Percentiles rank a stretch among this genome's conserved stretches.
phyloP scores from a whole-genome alignment of 2,113 vertebrate species.

The Mugil cephalus region DNA sequence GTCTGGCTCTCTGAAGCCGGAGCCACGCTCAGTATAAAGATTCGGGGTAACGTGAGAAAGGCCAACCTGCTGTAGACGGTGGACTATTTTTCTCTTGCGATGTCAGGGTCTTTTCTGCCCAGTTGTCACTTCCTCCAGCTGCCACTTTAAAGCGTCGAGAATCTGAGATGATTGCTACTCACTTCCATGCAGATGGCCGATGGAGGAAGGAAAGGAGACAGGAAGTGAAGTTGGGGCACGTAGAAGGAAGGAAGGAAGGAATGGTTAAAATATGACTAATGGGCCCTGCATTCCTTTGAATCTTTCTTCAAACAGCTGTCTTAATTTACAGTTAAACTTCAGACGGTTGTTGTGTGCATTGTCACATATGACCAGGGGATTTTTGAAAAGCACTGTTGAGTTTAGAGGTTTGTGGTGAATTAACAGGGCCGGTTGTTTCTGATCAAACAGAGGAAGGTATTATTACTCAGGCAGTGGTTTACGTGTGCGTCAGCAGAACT shows the following conservation, averaged over 20 bases:
- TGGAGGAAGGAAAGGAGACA: slow-evolving; percentile 49
- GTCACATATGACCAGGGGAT: slow-evolving; percentile 26
- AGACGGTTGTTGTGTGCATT: slow-evolving; percentile 32
- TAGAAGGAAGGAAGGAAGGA: slow-evolving; percentile 61
- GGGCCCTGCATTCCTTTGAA: slow-evolving; percentile 47
- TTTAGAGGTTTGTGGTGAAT: slow-evolving; percentile 29
- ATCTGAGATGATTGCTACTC: slow-evolving; percentile 34
- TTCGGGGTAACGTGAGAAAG: slow-evolving; percentile 69
- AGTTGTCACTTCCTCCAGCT: slow-evolving; percentile 78
- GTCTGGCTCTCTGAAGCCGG: slow-evolving; percentile 52
- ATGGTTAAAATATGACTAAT: slow-evolving; percentile 37
- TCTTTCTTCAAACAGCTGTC: slow-evolving; percentile 11
- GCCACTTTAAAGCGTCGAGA: slow-evolving; percentile 52
- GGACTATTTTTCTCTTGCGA: slow-evolving; percentile 58
- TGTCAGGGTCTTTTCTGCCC: slow-evolving; percentile 33
- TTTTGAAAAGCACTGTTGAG: slow-evolving; percentile 32
- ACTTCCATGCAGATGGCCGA: slow-evolving; percentile 32
- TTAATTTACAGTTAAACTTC: slow-evolving; percentile 13
- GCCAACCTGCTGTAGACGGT: slow-evolving; percentile 31
- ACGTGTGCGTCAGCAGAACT: slow-evolving; percentile 63
- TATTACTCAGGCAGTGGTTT: slow-evolving; percentile 32
- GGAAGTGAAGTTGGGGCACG: slow-evolving; percentile 64
- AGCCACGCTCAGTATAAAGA: slow-evolving; percentile 28
- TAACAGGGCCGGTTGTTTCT: slow-evolving; percentile 29
- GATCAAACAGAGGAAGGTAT: slow-evolving; percentile 46